A percentile compares a stretch with the other conserved stretches of the same genome.
Evolutionary conservation across 2,113 vertebrate genomes (phyloP).

Genomic region (Paralichthys olivaceus): DNA sequence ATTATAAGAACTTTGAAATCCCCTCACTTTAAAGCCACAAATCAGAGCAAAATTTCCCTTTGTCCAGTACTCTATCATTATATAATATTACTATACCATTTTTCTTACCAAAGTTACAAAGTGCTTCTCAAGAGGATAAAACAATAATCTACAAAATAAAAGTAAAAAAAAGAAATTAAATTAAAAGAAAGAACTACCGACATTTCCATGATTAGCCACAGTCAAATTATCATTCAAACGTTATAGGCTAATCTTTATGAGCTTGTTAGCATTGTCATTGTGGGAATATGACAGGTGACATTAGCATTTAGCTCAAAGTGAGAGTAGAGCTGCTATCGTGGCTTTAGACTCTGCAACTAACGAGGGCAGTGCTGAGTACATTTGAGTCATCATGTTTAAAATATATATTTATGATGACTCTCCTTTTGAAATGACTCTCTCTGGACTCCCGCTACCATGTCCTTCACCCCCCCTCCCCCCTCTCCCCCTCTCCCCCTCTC

Average conservation of each 20-base stretch:
- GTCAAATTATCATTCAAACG: not conserved
- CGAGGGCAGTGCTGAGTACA: not conserved
- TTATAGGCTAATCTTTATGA: not conserved
- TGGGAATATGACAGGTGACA: not conserved
- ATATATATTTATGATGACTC: constrained; percentile 42
- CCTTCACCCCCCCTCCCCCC: constrained; percentile 56
- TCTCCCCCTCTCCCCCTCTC: constrained; percentile 38
- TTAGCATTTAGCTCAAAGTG: not conserved
- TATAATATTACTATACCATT: no score
- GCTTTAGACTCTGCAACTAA: no score
- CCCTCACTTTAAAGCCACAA: not conserved
- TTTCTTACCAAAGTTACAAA: no score
- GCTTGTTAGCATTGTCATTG: constrained; percentile 8
- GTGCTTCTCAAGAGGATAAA: no score
- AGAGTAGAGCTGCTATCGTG: not conserved
- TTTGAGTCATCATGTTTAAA: constrained; percentile 1
- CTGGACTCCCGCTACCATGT: constrained; percentile 55
- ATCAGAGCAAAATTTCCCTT: not conserved
- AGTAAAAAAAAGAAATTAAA: no score
- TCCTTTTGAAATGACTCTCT: constrained; percentile 25
- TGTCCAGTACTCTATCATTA: not conserved
- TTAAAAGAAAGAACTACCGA: not conserved
- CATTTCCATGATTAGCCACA: not conserved
- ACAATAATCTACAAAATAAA: no score
- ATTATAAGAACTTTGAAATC: not conserved